Evolutionary conservation across 2,113 vertebrate species (phyloP).

Genomic region (Hassar affinis): DNA sequence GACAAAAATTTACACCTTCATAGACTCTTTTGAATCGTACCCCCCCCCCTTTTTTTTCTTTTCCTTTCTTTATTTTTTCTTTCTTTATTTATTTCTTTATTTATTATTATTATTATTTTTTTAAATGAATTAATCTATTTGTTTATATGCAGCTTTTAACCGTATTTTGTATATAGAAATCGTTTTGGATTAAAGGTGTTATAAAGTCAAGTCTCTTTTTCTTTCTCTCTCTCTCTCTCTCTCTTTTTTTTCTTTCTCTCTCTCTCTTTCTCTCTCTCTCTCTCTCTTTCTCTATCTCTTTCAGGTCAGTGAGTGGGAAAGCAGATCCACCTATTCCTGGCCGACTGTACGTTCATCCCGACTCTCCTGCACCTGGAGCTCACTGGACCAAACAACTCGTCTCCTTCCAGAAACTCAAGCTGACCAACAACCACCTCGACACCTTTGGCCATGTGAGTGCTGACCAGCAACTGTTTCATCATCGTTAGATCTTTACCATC

Average conservation of each 20-base stretch:
- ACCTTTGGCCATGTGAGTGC: constrained; percentile 94
- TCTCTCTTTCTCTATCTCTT: neutral
- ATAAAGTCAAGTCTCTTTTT: too few species aligned
- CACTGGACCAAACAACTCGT: constrained; percentile 98
- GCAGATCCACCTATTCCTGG: constrained; percentile 97
- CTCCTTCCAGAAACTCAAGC: constrained; percentile 97
- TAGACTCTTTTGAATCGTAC: too few species aligned
- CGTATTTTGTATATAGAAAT: too few species aligned
- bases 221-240: neutral
- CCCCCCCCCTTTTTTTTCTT: too few species aligned
- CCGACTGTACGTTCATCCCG: constrained; percentile 91
- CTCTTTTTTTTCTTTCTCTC: neutral
- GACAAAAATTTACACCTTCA: too few species aligned
- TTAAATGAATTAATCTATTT: too few species aligned
- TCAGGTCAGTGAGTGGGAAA: constrained; percentile 93
- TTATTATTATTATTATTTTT: too few species aligned
- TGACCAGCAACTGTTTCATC: neutral
- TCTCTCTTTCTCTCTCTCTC: neutral
- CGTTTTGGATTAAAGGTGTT: too few species aligned
- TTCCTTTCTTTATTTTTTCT: too few species aligned
- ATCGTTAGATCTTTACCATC: neutral
- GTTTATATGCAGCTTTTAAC: too few species aligned
- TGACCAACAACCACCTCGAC: constrained; percentile 98
- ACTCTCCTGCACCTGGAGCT: constrained; percentile 90
- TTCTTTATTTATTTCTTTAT: too few species aligned